Evolutionary conservation across 92 coral and sea anemone species (phyloP).

Genomic region (Paragorgia papillata): DNA sequence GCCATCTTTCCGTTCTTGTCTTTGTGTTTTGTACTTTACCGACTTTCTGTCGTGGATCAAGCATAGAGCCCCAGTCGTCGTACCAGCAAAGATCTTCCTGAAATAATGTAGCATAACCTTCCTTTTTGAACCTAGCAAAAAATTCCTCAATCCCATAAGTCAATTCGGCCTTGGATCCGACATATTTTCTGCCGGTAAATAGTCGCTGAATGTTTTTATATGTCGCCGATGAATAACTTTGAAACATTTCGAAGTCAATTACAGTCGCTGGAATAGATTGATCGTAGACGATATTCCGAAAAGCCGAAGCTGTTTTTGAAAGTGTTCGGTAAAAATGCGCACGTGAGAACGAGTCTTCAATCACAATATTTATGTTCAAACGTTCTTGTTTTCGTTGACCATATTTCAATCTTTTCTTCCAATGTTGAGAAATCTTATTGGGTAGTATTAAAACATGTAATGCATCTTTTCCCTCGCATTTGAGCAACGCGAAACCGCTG

Average conservation of each 20-base stretch:
- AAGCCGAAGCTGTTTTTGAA: slow-evolving; percentile 2
- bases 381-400: not conserved
- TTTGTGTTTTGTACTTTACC: not conserved
- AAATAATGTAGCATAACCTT: slow-evolving; percentile 26
- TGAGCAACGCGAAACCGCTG: slow-evolving; percentile 10
- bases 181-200: slow-evolving; percentile 8
- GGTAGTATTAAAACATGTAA: slow-evolving; percentile 24
- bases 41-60: slow-evolving; percentile 53
- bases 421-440: slow-evolving; percentile 5
- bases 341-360: slow-evolving; percentile 22
- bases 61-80: slow-evolving; percentile 21
- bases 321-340: slow-evolving; percentile 19
- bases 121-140: slow-evolving; percentile 9
- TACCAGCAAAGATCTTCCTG: slow-evolving; percentile 35
- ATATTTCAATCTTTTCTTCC: not conserved
- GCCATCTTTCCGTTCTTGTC: slow-evolving; percentile 7
- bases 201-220: not conserved
- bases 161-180: not conserved
- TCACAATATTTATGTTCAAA: slow-evolving; percentile 8
- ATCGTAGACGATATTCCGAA: slow-evolving; percentile 17
- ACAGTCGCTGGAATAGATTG: slow-evolving; percentile 32
- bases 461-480: slow-evolving; percentile 3
- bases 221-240: slow-evolving; percentile 18
- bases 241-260: slow-evolving; percentile 21
- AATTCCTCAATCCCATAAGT: slow-evolving; percentile 16